A percentile compares a stretch with the other conserved stretches of the same genome.
Conservation (phyloP, 2,113 vertebrate genomes). For the Carassius auratus region DNA sequence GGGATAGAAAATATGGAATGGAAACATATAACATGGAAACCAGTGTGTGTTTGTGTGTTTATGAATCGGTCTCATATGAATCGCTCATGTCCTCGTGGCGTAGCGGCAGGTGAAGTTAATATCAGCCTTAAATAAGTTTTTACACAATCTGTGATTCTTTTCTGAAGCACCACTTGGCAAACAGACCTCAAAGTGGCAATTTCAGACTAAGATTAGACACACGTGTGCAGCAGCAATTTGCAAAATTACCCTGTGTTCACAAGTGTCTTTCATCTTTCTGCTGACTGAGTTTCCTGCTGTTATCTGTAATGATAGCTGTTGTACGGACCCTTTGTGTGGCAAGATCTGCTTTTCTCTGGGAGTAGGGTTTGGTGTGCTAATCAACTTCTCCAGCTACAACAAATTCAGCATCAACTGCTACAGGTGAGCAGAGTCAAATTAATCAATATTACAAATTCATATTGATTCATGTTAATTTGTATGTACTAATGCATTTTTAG, state of each 20-base stretch:
- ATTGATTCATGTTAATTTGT: background rate
- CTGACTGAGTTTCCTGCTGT: slow-evolving; percentile 81
- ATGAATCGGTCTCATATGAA: background rate
- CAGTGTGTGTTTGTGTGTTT: background rate
- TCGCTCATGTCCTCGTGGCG: background rate
- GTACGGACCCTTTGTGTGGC: slow-evolving; percentile 73
- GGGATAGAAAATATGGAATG: too few species aligned
- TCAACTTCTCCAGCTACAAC: slow-evolving; percentile 88
- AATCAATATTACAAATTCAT: too few species aligned
- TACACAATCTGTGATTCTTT: slow-evolving; percentile 50
- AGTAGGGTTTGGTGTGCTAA: slow-evolving; percentile 87
- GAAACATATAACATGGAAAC: too few species aligned
- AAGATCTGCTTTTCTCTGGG: slow-evolving; percentile 87
- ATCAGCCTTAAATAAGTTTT: slow-evolving; percentile 58
- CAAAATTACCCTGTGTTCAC: slow-evolving; percentile 83
- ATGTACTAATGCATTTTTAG: background rate
- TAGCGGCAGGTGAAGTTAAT: background rate
- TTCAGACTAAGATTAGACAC: slow-evolving; percentile 80
- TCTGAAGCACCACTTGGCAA: slow-evolving; percentile 46
- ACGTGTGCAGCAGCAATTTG: slow-evolving; percentile 80
- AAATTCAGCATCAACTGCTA: slow-evolving; percentile 89
- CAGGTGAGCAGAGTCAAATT: slow-evolving; percentile 69
- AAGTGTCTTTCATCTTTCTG: slow-evolving; percentile 81
- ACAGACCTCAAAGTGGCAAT: slow-evolving; percentile 67
- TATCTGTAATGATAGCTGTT: slow-evolving; percentile 82